A percentile compares a stretch with the other conserved stretches of the same genome.
These are phyloP conservation scores for Stenodema calcarata DNA, from an alignment of 2,888 invertebrate species.

Conservation along the genomic window DNA sequence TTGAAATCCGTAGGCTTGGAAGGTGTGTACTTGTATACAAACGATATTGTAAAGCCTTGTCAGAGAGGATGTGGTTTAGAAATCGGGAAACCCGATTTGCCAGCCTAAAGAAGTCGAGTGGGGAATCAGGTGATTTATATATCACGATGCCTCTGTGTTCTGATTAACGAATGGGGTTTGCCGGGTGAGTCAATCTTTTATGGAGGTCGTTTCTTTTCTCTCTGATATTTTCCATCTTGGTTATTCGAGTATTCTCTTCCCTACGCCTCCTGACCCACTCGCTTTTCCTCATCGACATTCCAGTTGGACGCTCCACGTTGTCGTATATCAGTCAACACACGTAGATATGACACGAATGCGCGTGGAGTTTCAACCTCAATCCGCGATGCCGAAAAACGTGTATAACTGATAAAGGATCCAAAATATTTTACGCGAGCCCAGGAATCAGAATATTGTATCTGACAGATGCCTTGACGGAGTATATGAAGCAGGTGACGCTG, in stretches of 20 bases:
- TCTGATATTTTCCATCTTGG: constrained; percentile 5
- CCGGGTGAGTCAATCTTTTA: background rate
- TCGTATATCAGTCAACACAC: constrained; percentile 29
- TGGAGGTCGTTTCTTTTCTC: background rate
- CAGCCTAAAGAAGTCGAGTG: background rate
- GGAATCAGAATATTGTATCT: too few species aligned
- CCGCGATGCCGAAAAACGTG: background rate
- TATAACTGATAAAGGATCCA: background rate
- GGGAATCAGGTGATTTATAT: constrained; percentile 28
- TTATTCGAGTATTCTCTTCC: background rate
- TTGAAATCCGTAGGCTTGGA: background rate
- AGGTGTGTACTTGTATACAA: background rate
- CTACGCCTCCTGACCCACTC: background rate
- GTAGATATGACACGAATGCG: background rate
- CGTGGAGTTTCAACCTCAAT: background rate
- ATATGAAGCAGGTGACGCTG: too few species aligned
- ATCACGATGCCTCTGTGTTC: background rate
- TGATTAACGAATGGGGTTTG: constrained; percentile 19
- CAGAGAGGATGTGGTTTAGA: background rate
- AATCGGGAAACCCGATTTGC: background rate
- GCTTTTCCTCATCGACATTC: constrained; percentile 3
- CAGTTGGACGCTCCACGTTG: constrained; percentile 23
- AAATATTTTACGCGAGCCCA: too few species aligned
- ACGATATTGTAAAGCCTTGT: background rate
- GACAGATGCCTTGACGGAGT: too few species aligned